Evolutionary conservation across 2,888 invertebrate genomes (phyloP), one percentile per base, ranked within the genome.

Genomic region (Drosophila anomelani): DNA sequence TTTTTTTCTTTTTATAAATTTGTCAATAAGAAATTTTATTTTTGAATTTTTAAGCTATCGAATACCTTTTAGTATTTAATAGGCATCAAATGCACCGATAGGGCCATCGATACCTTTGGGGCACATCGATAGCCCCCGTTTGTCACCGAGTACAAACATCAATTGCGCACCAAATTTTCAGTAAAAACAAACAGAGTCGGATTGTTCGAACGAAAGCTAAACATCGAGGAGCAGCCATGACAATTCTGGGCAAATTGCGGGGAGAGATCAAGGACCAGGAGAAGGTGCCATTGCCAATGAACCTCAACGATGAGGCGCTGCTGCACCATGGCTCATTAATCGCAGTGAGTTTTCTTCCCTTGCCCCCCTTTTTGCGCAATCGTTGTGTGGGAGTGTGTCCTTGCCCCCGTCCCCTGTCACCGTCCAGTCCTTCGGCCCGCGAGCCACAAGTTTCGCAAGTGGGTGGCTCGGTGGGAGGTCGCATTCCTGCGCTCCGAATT

Each of bases 181-280:
- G 75, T 38, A 54, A 57, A 68, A 44, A 68, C 39, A 64, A 64
- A 46, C 34, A 51, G 53, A 63, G 61, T 56, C 51, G n/a, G n/a
- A 46, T 44, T 59, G 29, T 61, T 29, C 23, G 36, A 41, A 41
- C 29, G 20, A 9, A 20, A 29, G 20, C 15, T 0, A 32, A 56
- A 56, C 26, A 60, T 23, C 20, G 23, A 17, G 23, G 32, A 61
- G 43, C 4, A 38, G 93, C 90, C 79, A 97, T 97, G 97, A 97
- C 97, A 74, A 95, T 97, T 91, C 93, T 97, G 85, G 95, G 96
- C 9, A 97, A 96, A 92, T 94, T 95, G 34, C 94, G 95, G 74
- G 94, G 94, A 60, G 95, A 95, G 77, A 96, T 96, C 93, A 96
- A 96, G 93, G 93, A 93, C 43, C 64, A 78, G 47, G 95, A 95